Base-by-base conservation (phyloP, 2,113 vertebrate species). In the Speoplatyrhinus poulsoni region DNA sequence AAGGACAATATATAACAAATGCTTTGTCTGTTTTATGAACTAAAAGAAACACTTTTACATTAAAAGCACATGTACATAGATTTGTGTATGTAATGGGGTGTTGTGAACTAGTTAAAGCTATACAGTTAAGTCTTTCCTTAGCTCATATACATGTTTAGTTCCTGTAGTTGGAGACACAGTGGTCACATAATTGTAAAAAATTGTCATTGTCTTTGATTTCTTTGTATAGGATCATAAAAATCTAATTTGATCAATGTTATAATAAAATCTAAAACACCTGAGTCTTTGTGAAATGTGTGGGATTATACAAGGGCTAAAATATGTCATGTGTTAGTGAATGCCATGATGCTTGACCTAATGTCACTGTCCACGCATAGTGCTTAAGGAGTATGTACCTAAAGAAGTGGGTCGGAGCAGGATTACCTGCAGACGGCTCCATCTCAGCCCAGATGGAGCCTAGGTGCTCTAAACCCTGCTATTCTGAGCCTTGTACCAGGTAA, bases 61-160 rank as follows among this genome's bases (percentile, higher is more conserved):
- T 72, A 65, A 73, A 82, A 88, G 85, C 90, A 91, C 88, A 88
- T 89, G 89, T 90, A 89, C 65, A 91, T 87, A 89, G 57, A 65
- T 83, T 68, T 86, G 82, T 84, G 77, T 89, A 66, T 83, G 86
- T 60, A 80, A 76, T 70, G 72, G 36, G 79, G 74, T 84, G 75
- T 87, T 68, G 72, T 85, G 75, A 76, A 69, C 60, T 75, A 82
- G 81, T 75, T 77, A 58, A 83, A 76, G 83, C 82, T 89, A 80
- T 85, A 87, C 75, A 83, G 54, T 75, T 72, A 26, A 63, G 62
- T 80, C 73, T 84, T 82, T 72, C 54, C 64, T 82, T 76, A 52
- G 48, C 60, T 79, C 66, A 64, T 72, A 56, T 67, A 70, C 81
- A 80, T 69, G 67, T 85, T 70, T 85, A 87, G 69, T 64, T 80